Conservation (phyloP, 64 coral and sea anemone species). For the Actinia tenebrosa region DNA sequence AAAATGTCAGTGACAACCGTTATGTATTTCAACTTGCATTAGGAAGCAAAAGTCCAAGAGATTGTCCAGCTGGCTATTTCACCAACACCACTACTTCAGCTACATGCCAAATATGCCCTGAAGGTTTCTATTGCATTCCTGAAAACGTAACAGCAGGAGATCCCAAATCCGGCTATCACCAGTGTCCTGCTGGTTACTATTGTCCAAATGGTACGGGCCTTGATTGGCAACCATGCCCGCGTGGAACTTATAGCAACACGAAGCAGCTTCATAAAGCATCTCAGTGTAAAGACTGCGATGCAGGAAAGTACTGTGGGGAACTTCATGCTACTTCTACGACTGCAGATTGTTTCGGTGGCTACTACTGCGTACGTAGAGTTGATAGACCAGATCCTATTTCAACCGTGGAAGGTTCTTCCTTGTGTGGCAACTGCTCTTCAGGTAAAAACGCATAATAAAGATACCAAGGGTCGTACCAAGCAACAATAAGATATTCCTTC, state of each 20-base stretch:
- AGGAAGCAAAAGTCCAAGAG: constrained; percentile 83
- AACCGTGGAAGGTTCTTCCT: constrained; percentile 47
- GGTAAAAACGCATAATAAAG: not conserved
- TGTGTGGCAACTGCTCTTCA: constrained; percentile 71
- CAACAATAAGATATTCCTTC: not conserved
- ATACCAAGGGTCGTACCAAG: not conserved
- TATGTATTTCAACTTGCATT: not conserved
- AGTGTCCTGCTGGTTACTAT: constrained; percentile 84
- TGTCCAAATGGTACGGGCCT: constrained; percentile 85
- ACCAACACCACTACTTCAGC: constrained; percentile 78
- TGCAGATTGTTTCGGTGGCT: constrained; percentile 67
- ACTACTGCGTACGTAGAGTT: constrained; percentile 78
- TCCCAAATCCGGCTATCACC: constrained; percentile 81
- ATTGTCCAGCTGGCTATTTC: constrained; percentile 69
- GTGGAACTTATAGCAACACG: constrained; percentile 78
- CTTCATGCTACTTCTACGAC: constrained; percentile 57
- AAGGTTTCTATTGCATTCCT: constrained; percentile 82
- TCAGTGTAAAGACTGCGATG: constrained; percentile 82
- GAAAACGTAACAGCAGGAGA: constrained; percentile 93
- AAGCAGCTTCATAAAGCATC: constrained; percentile 48
- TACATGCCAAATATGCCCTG: constrained; percentile 75
- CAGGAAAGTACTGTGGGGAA: constrained; percentile 85
- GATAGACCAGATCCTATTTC: constrained; percentile 78
- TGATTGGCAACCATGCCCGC: constrained; percentile 89
- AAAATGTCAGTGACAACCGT: not conserved